Evolutionary conservation across 2,888 invertebrate genomes (phyloP), one percentile per base, ranked within the genome.

Genomic region (Ecdyonurus torrentis): DNA sequence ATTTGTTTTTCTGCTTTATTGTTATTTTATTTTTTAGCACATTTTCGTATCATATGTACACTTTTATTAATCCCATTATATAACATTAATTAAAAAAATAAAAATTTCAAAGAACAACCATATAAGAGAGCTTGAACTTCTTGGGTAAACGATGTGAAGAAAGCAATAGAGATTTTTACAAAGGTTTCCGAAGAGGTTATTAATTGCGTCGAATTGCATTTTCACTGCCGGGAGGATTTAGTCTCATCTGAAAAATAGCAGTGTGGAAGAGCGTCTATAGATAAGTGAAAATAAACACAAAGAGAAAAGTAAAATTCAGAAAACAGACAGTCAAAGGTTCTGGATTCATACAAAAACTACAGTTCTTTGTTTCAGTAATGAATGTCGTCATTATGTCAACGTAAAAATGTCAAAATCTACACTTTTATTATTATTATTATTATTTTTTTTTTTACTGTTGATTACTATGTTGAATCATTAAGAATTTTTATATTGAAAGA

Each of bases 221-320:
- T 50, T 83, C 82, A 67, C 81, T 81, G 69, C 84, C 84, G 19
- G 85, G 85, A 24, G 85, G 85, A 73, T 82, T 80, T 69, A 82
- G 78, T 69, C 85, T 77, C 82, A 83, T 85, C 85, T 85, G 76
- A 68, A 76, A 64, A 65, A 68, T 23, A 19, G 52, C 23, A 52
- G 22, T 25, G 25, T 15, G 37, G 60, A 25, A 25, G 58, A 62
- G 25, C 23, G 55, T 19, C 55, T 37, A 62, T 22, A 62, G 61
- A 61, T 25, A 23, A 55, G 23, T 60, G 24, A 25, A 60, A 60
- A 60, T 22, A 22, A 20, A 37, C 15, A 15, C 37, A 10, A 15
- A 37, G 15, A 37, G 37, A 37, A 15, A 37, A 37, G 37, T 37
- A 15, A 37, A 37, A 37, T 37, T 37, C 15, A 10, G 5, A 15